Evolutionary conservation across 2,888 invertebrate species (phyloP), one percentile per base, ranked within the genome.

Genomic region (Morpho deidamia): DNA sequence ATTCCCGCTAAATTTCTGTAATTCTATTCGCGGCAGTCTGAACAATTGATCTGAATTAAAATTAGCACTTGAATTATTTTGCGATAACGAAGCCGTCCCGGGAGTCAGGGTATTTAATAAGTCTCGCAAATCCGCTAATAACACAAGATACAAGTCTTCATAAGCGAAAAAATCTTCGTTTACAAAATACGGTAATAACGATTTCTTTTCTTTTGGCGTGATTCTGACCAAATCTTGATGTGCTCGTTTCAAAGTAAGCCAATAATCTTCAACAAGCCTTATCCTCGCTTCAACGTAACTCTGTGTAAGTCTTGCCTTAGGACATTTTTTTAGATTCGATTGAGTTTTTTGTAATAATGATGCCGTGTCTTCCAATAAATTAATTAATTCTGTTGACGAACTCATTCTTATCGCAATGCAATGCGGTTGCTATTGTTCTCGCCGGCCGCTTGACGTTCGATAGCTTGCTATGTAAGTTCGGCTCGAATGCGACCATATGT

Each of bases 211-310:
- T 23, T 50, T 54, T 11, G 60, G 58, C 23, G n/a, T n/a, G 12
- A 53, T 53, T 41, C 56, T 54, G 4, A 59, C 51, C 35, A 63
- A 51, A 8, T 56, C 51, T 8, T 50, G 12, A 39, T 63, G 61
- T 10, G 54, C 46, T 8, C 32, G 8, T 8, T 54, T 59, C 12
- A 58, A 62, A 0, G 49, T 39, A 2, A 14, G 33, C 58, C 62
- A 60, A 45, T 62, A 58, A 11, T 58, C 60, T 8, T 60, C 58
- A 8, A 62, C 54, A 9, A 49, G 46, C 42, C 57, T 51, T 10
- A 59, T 35, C 32, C 60, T 48, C 2, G 60, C 33, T 51, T 60
- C 55, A 3, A 62, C 49, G 44, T 62, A 62, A 11, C 57, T 58
- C 35, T 43, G 49, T 11, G 59, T 61, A 37, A 61, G 46, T 34